phyloP scores from a whole-genome alignment of 2,797 vertebrate species.

The Ispidina picta region DNA sequence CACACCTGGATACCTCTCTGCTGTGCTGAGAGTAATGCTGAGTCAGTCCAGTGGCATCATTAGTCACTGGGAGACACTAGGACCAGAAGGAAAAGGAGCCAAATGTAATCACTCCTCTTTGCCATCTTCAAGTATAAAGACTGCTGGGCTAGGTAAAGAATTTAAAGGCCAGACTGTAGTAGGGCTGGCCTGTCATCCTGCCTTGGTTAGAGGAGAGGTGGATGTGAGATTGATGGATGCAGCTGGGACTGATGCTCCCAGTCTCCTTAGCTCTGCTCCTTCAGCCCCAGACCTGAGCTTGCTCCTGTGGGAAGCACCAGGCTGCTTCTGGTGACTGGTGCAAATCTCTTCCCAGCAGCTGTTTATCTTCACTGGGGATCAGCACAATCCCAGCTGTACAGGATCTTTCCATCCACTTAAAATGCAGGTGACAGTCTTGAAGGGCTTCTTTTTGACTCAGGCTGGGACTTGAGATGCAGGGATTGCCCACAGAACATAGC shows the following conservation, averaged over 20 bases:
- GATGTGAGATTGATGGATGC: fast-evolving
- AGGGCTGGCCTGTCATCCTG: background rate
- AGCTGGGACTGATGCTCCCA: background rate
- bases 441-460: background rate
- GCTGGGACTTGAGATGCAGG: background rate
- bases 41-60: background rate
- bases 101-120: background rate
- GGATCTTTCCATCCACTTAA: background rate
- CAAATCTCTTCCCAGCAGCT: background rate
- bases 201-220: background rate
- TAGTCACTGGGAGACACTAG: background rate
- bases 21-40: background rate
- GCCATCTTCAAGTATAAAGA: fast-evolving
- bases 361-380: background rate
- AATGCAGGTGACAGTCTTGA: background rate
- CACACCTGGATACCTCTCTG: background rate
- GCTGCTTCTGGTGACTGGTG: background rate
- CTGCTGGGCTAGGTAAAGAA: background rate
- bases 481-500: background rate
- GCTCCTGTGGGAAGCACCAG: fast-evolving
- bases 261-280: background rate
- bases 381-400: too few species aligned
- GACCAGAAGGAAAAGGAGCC: background rate
- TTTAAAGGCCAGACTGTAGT: background rate
- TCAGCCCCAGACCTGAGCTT: background rate